Evolutionary conservation across 2,797 vertebrate species (phyloP), one percentile per base, ranked within the genome.

Genomic region (Tapirus indicus): DNA sequence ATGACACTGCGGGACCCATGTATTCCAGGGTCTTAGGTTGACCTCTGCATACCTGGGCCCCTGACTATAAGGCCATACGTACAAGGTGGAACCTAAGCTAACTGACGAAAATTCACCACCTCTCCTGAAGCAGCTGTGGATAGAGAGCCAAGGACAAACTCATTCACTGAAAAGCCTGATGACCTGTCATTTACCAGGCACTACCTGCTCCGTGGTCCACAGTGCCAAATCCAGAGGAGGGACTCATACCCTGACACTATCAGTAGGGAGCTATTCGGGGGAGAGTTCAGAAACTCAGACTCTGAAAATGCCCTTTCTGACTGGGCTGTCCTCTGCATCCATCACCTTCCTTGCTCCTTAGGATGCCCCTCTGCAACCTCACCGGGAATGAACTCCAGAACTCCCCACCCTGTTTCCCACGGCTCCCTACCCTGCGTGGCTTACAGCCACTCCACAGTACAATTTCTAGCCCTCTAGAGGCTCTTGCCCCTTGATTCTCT

Each of bases 381-480:
- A 38, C 32, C 10, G 2, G 56, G 38, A 9, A 7, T 2, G 14
- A 44, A 25, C 7, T 10, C 44, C 10, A 7, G 77, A 0, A 0
- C 47, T 49, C 0, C 0, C 16, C 11, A 68, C n/a, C 12, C 38
- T 6, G 3, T 35, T 58, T 49, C 18, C 47, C 35, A 13, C 49
- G 13, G 47, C 74, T 66, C 16, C 17, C 27, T 5, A 1, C 21
- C 54, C 69, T 66, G 47, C 13, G 21, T 7, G 21, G 35, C 64
- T 91, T 38, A 16, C 13, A 18, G 58, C 11, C 38, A 23, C 11
- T 68, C 58, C 16, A 2, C 7, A 41, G 12, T 12, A 25, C 16
- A 17, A 5, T 69, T 54, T 41, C 78, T 16, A 35, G 41, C 38
- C n/a, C 29, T 14, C 25, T 16, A 12, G 68, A 58, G 5, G 38